These are phyloP conservation scores for Tetrao urogallus DNA, from an alignment of 2,113 vertebrate genomes.

Conservation along the genomic window DNA sequence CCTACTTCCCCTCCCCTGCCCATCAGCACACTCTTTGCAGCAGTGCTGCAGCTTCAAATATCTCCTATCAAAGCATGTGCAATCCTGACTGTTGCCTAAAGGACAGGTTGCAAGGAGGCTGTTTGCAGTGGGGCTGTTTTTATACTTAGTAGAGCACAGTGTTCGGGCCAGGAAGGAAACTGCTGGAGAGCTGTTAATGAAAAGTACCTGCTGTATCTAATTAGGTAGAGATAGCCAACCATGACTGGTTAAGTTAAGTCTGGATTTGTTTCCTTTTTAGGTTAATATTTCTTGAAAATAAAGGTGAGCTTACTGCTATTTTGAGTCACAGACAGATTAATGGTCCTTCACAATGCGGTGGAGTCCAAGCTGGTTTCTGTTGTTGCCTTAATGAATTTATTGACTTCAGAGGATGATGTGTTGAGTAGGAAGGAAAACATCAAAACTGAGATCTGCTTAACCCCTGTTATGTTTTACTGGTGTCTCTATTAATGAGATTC, in stretches of 20 bases:
- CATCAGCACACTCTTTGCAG: not conserved
- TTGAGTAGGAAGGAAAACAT: not conserved
- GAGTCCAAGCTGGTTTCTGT: not conserved
- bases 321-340: not conserved
- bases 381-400: not conserved
- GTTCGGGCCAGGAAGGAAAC: not conserved
- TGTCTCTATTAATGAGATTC: not conserved
- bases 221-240: not conserved
- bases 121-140: not conserved
- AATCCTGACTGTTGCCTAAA: not conserved
- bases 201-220: not conserved
- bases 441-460: not conserved
- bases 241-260: not conserved
- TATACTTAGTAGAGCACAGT: not conserved
- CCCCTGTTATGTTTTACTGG: not conserved
- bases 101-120: not conserved
- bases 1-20: not conserved
- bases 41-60: not conserved
- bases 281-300: not conserved
- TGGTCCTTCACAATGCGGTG: not conserved
- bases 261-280: not conserved
- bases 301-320: not conserved
- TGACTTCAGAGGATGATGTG: not conserved
- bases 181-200: not conserved
- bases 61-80: not conserved